These are phyloP conservation scores for Melierax canorus DNA, from an alignment of 2,113 vertebrate genomes.

Conservation along the genomic window DNA sequence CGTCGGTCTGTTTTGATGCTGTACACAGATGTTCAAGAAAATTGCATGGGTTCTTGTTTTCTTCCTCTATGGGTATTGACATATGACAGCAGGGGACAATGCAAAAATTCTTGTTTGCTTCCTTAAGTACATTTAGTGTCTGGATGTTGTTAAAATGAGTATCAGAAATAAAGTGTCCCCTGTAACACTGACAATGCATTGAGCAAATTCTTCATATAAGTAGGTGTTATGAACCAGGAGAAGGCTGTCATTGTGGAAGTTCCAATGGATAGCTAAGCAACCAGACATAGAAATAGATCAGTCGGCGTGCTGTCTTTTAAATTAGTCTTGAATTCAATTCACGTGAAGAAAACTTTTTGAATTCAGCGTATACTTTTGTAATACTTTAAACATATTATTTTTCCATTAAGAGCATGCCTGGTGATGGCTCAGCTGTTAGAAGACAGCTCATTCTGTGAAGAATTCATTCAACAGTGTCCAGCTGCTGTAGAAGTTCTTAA, in stretches of 20 bases:
- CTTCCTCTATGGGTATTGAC: neutral
- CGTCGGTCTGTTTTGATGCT: neutral
- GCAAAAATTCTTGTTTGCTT: neutral
- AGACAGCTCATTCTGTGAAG: conserved; percentile 98
- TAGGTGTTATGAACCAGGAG: neutral
- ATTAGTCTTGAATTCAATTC: neutral
- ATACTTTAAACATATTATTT: neutral
- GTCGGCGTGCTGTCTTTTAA: neutral
- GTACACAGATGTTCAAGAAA: neutral
- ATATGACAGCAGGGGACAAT: neutral
- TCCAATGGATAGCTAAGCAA: neutral
- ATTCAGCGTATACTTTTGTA: neutral
- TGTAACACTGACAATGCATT: neutral
- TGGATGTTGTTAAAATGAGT: neutral
- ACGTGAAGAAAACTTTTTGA: neutral
- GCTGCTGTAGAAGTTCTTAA: conserved; percentile 97
- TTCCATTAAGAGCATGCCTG: conserved; percentile 86
- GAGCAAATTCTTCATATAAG: neutral
- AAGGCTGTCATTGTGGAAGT: neutral
- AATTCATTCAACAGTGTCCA: conserved; percentile 98
- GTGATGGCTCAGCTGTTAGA: conserved; percentile 98
- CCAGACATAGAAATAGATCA: neutral
- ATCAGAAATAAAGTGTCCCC: neutral
- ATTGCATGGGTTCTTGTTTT: neutral
- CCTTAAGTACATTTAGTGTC: neutral